A percentile compares a stretch with the other conserved stretches of the same genome.
Evolutionary conservation across 1,140 invertebrate genomes (phyloP).

Genomic region (Drosophila ambigua): DNA sequence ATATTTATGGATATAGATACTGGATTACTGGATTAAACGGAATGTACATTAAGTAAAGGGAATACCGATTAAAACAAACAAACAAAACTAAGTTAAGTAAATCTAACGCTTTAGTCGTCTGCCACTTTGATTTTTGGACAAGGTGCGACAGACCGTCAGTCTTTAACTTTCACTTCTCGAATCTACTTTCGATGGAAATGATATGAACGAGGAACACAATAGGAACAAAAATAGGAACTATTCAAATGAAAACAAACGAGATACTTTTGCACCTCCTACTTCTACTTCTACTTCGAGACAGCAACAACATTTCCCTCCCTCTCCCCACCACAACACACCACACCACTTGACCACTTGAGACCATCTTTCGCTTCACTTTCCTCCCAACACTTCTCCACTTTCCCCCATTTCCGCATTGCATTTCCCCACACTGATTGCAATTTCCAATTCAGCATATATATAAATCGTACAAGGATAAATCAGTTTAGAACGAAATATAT

Average conservation of each 20-base stretch:
- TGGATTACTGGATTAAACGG: constrained; percentile 55
- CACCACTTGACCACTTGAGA: neutral
- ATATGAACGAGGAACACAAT: constrained; percentile 15
- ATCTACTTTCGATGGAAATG: constrained; percentile 23
- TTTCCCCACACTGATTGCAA: constrained; percentile 26
- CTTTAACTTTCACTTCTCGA: constrained; percentile 64
- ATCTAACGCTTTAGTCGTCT: constrained; percentile 80
- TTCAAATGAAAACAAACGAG: constrained; percentile 36
- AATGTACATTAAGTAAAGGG: constrained; percentile 72
- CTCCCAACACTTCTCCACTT: constrained; percentile 35
- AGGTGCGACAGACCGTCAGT: constrained; percentile 63
- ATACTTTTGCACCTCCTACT: constrained; percentile 57
- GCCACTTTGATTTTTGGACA: constrained; percentile 82
- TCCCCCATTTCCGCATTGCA: constrained; percentile 38
- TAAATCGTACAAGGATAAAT: constrained; percentile 64
- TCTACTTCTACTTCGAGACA: constrained; percentile 28
- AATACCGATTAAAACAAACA: constrained; percentile 16
- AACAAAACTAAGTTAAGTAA: constrained; percentile 71
- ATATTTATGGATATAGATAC: constrained; percentile 60
- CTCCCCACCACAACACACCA: constrained; percentile 15
- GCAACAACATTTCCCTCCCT: constrained; percentile 12
- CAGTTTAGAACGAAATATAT: constrained; percentile 79
- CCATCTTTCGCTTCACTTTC: constrained; percentile 33
- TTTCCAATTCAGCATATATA: constrained; percentile 46
- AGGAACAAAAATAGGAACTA: constrained; percentile 35